phyloP scores from a whole-genome alignment of 2,888 invertebrate genomes.

The Meghimatium bilineatum region DNA sequence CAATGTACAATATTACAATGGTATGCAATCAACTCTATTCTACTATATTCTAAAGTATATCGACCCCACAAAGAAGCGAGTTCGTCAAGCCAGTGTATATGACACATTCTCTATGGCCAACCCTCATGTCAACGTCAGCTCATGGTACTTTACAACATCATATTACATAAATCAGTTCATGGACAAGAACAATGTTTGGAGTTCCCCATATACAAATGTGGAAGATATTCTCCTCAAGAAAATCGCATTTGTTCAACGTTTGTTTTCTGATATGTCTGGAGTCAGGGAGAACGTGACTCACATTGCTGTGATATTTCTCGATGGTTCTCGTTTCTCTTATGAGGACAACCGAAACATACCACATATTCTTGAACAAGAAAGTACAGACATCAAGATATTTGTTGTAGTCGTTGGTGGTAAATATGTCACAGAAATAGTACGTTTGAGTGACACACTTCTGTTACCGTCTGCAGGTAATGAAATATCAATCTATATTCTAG shows the following conservation, averaged over 20 bases:
- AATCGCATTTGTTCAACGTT: background rate
- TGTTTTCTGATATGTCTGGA: conserved; percentile 1
- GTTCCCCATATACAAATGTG: background rate
- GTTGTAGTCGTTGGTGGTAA: background rate
- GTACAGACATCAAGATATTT: background rate
- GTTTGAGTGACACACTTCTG: background rate
- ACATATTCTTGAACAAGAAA: background rate
- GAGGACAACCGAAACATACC: background rate
- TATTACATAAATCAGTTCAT: background rate
- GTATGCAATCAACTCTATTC: background rate
- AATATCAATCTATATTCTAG: background rate
- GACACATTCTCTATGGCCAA: background rate
- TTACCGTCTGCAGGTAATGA: background rate
- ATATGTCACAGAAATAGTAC: background rate
- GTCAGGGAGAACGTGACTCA: background rate
- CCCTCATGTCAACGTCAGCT: background rate
- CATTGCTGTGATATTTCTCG: background rate
- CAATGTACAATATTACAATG: background rate
- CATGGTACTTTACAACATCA: background rate
- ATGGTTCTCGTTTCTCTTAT: background rate
- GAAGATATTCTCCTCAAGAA: background rate
- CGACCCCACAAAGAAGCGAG: background rate
- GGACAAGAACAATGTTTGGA: background rate
- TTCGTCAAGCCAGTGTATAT: background rate
- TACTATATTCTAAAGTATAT: background rate